Base-by-base conservation (phyloP, 2,113 vertebrate genomes). In the Pica pica region DNA sequence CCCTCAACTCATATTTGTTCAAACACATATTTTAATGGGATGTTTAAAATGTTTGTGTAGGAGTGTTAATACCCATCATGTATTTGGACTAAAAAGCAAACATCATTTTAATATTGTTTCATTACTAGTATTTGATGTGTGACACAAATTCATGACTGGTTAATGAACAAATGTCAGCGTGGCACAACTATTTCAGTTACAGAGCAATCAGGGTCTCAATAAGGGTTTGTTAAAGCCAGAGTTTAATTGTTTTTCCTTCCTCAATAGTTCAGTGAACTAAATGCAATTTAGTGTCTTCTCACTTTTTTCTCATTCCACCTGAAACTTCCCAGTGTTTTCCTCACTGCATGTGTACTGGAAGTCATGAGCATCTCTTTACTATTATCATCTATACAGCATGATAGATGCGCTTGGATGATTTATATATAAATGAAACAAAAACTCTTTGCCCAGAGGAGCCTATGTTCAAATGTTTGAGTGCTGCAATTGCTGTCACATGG, bases 221-320 rank as follows among this genome's bases (percentile, higher is more conserved):
- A 96, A 95, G 70, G 60, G 60, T 96, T 95, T 94, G 75, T 84
- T 96, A 95, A 94, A 90, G 75, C 63, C 53, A 30, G 52, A 52
- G 35, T 71, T 96, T 93, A 93, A 90, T 83, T 78, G 67, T 86
- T 89, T 92, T 87, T 90, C 65, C 35, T 95, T 89, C 52, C 85
- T 94, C 63, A 78, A 89, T 64, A 96, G 71, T 92, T 97, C 95
- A 96, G 80, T 93, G 91, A 89, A 83, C 61, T 93, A 90, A 92
- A 96, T 42, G 10, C 42, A 89, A 87, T 91, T 94, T 89, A 91
- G 83, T 87, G 39, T 71, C 69, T 94, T 91, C n/a, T 73, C 73
- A 73, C 26, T 76, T 93, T 90, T 93, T 90, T 42, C 59, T 76
- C 69, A 44, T 83, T 93, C 65, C 61, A 84, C 50, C 44, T 3